A percentile compares a stretch with the other conserved stretches of the same genome.
These are phyloP conservation scores for Acanthopagrus latus DNA, from an alignment of 2,797 vertebrate genomes.

Conservation along the genomic window DNA sequence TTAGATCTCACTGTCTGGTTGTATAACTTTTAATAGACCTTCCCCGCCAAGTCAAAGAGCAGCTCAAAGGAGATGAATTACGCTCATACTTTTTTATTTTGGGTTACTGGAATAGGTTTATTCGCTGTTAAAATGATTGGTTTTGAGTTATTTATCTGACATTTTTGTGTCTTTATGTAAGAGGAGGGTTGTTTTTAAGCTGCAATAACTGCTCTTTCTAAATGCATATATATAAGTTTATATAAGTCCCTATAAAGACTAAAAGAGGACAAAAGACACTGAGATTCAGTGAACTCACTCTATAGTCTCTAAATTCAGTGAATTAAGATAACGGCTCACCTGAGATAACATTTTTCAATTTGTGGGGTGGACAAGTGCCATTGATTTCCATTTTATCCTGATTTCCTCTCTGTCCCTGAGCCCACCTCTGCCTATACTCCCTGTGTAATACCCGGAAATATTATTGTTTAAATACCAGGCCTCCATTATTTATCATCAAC, in stretches of 20 bases:
- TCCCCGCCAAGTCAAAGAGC: too few species aligned
- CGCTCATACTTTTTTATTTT: too few species aligned
- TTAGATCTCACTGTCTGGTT: too few species aligned
- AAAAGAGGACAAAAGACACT: slow-evolving; percentile 13
- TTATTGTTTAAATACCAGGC: slow-evolving; percentile 51
- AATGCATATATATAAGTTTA: slow-evolving; percentile 7
- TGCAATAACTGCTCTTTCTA: not conserved
- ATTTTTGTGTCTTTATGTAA: not conserved
- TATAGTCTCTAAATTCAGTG: slow-evolving; percentile 43
- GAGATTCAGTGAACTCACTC: slow-evolving; percentile 18
- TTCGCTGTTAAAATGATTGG: too few species aligned
- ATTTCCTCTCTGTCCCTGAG: slow-evolving; percentile 23
- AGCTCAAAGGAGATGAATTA: too few species aligned
- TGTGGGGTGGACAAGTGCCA: slow-evolving; percentile 51
- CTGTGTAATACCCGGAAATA: slow-evolving; percentile 27
- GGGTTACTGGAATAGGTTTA: too few species aligned
- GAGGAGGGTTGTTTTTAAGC: not conserved
- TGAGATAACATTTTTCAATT: slow-evolving; percentile 57
- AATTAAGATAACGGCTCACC: slow-evolving; percentile 57
- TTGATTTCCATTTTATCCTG: slow-evolving; percentile 54
- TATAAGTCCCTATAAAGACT: slow-evolving; percentile 19
- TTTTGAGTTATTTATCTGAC: not conserved
- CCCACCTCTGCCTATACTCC: slow-evolving; percentile 31
- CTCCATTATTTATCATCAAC: slow-evolving; percentile 44
- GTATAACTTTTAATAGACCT: too few species aligned